Conservation (phyloP, 2,888 invertebrate species). For the Callinectes sapidus region DNA sequence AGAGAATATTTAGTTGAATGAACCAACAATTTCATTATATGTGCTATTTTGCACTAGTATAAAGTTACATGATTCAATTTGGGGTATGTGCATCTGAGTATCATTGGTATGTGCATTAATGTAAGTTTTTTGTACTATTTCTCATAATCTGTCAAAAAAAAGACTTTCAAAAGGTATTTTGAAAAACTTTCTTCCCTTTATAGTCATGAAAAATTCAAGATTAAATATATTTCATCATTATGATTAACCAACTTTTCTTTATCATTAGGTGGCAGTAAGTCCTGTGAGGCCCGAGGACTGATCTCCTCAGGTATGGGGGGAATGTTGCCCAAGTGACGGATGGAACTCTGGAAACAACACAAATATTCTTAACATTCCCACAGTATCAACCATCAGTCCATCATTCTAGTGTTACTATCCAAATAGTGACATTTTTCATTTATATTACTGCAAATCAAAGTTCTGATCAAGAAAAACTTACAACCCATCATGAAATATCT, state of each 20-base stretch:
- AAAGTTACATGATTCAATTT: too few species aligned
- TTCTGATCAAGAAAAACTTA: not conserved
- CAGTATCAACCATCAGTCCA: not conserved
- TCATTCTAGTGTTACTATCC: not conserved
- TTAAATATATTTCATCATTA: not conserved
- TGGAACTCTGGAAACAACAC: conserved; percentile 46
- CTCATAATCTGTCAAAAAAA: too few species aligned
- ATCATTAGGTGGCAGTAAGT: not conserved
- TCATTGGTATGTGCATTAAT: too few species aligned
- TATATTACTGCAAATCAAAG: not conserved
- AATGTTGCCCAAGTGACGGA: conserved; percentile 54
- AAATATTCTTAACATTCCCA: not conserved
- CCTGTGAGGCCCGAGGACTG: conserved; percentile 51
- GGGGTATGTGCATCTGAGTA: too few species aligned
- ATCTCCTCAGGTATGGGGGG: conserved; percentile 66
- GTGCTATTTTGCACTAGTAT: too few species aligned
- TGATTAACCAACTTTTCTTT: conserved; percentile 59
- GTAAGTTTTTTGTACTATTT: too few species aligned
- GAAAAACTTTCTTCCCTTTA: not conserved
- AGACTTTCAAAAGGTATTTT: not conserved
- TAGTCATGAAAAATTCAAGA: not conserved
- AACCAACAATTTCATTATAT: too few species aligned
- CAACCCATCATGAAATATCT: not conserved
- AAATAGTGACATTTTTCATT: too few species aligned
- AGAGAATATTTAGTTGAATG: not conserved